phyloP scores from a whole-genome alignment of 92 coral and sea anemone species.

The Blastomussa wellsi region DNA sequence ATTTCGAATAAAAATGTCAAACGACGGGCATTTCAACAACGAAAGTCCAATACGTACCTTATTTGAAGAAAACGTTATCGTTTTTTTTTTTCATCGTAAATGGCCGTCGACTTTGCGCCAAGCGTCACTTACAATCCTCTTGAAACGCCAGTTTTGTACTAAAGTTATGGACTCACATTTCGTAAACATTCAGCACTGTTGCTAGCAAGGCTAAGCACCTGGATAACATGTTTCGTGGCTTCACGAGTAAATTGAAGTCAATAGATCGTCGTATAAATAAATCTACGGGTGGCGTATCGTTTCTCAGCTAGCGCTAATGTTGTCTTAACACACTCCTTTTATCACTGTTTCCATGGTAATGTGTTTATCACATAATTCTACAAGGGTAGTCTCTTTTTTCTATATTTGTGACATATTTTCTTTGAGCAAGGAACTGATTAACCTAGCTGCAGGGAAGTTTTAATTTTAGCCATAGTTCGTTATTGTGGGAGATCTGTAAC shows the following conservation, averaged over 20 bases:
- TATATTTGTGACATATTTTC: neutral
- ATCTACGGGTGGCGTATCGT: neutral
- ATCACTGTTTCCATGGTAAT: slow-evolving; percentile 10
- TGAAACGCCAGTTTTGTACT: neutral
- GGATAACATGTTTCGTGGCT: neutral
- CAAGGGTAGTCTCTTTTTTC: neutral
- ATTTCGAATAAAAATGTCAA: neutral
- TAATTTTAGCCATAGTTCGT: neutral
- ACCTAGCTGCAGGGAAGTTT: neutral
- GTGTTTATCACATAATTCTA: neutral
- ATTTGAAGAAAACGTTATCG: neutral
- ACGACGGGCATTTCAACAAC: neutral
- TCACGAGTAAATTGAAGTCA: neutral
- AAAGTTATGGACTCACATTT: neutral
- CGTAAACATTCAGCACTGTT: neutral
- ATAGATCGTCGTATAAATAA: neutral
- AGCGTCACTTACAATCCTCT: neutral
- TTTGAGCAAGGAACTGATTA: neutral
- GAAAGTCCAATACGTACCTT: neutral
- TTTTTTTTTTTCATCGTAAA: neutral
- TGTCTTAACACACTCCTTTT: neutral
- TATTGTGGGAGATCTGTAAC: neutral
- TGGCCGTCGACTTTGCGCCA: neutral
- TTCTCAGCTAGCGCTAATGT: neutral
- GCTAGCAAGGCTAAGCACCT: neutral